Conservation (phyloP, 2,113 vertebrate genomes). For the Petaurus breviceps region DNA sequence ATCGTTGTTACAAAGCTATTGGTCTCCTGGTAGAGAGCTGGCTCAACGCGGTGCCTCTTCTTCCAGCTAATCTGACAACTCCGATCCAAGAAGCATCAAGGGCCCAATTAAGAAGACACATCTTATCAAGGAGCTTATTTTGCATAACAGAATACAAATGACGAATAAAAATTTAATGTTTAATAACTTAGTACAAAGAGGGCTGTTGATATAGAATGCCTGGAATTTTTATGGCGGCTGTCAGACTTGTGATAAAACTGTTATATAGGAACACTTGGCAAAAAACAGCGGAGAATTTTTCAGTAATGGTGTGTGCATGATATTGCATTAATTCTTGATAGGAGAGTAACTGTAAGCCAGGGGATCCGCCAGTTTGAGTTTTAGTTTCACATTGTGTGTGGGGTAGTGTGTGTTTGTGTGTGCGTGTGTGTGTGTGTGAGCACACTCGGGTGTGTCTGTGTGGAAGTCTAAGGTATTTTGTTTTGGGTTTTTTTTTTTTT, state of each 20-base stretch:
- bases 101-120: constrained; percentile 96
- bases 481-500: constrained; percentile 40
- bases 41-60: constrained; percentile 88
- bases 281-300: constrained; percentile 91
- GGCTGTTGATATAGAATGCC: constrained; percentile 92
- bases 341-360: constrained; percentile 88
- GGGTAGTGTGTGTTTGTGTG: neutral
- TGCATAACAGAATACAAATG: constrained; percentile 97
- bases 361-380: constrained; percentile 87
- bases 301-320: constrained; percentile 90
- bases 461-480: neutral
- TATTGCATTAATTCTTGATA: constrained; percentile 92
- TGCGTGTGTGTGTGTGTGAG: rapidly evolving
- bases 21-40: constrained; percentile 90
- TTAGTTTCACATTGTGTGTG: constrained; percentile 77
- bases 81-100: constrained; percentile 93
- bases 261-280: constrained; percentile 93
- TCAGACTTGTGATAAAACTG: constrained; percentile 93
- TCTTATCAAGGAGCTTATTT: constrained; percentile 96
- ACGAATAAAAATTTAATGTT: constrained; percentile 95
- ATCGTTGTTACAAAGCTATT: constrained; percentile 91
- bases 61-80: constrained; percentile 92
- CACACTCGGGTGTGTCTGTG: too few species aligned
- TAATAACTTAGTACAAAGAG: constrained; percentile 95
- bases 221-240: constrained; percentile 93